Percentiles rank a stretch among this genome's conserved stretches.
Conservation (phyloP, 2,888 invertebrate species). For the Monopis laevigella region DNA sequence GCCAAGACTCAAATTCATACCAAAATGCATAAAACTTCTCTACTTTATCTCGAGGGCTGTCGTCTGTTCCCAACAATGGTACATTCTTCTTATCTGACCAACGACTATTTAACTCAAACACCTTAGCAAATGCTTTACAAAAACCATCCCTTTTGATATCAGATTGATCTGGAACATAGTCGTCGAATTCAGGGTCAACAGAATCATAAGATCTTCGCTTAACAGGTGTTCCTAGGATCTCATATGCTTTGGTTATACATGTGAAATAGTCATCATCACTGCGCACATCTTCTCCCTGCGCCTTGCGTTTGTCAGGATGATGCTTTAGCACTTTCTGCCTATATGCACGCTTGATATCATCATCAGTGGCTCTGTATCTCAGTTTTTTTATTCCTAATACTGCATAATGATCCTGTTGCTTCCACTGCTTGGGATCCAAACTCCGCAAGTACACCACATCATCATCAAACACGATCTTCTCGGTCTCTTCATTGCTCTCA, state of each 20-base stretch:
- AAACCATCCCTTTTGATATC: slow-evolving; percentile 83
- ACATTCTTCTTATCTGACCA: slow-evolving; percentile 93
- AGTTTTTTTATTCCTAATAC: slow-evolving; percentile 89
- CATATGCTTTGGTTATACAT: slow-evolving; percentile 97
- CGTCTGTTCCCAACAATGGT: slow-evolving; percentile 82
- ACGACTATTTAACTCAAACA: slow-evolving; percentile 81
- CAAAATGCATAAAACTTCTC: slow-evolving; percentile 96
- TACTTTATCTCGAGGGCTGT: slow-evolving; percentile 83
- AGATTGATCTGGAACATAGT: slow-evolving; percentile 79
- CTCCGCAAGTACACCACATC: slow-evolving; percentile 86
- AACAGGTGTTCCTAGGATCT: slow-evolving; percentile 81
- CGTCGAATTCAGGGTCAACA: slow-evolving; percentile 94
- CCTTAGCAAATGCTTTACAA: slow-evolving; percentile 72
- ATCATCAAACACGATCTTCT: slow-evolving; percentile 66
- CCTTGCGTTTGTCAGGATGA: slow-evolving; percentile 98
- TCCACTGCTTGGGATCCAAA: slow-evolving; percentile 96
- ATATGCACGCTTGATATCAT: slow-evolving; percentile 94
- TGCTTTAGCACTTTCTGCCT: slow-evolving; percentile 81
- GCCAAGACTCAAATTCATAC: slow-evolving; percentile 99
- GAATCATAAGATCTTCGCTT: slow-evolving; percentile 95
- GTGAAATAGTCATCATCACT: slow-evolving; percentile 97
- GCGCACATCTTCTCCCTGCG: slow-evolving; percentile 85
- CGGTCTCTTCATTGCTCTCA: slow-evolving; percentile 48
- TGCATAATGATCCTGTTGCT: slow-evolving; percentile 97
- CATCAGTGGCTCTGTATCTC: slow-evolving; percentile 87